phyloP scores from a whole-genome alignment of 2,113 vertebrate species.

The Microtus oregoni region DNA sequence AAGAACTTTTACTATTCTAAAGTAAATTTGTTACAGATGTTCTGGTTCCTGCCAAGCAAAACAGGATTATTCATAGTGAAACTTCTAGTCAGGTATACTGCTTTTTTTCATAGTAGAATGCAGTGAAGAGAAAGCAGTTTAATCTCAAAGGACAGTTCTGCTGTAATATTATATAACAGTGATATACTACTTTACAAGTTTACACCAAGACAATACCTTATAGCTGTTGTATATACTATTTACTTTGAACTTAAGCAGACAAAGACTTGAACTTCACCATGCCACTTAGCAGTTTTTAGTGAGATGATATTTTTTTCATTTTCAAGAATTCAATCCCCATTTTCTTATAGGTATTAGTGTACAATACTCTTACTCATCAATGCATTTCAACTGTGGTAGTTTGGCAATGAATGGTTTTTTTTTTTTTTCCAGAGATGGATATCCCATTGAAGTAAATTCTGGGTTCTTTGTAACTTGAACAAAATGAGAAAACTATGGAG shows the following conservation, averaged over 20 bases:
- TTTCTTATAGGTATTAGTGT: not conserved
- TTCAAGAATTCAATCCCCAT: not conserved
- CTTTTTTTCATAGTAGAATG: not conserved
- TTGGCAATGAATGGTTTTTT: not conserved
- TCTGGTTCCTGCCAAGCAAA: not conserved
- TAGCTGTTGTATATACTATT: not conserved
- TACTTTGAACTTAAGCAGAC: not conserved
- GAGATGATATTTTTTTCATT: not conserved
- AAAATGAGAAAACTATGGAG: not conserved
- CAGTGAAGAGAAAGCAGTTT: not conserved
- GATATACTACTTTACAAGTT: not conserved
- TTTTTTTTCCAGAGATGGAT: not conserved
- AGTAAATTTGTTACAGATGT: not conserved
- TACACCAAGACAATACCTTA: not conserved
- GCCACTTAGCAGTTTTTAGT: not conserved
- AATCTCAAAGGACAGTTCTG: not conserved
- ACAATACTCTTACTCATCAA: not conserved
- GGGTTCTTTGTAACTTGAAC: not conserved
- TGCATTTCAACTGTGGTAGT: not conserved
- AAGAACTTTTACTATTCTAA: not conserved
- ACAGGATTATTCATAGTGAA: not conserved
- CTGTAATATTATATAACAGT: not conserved
- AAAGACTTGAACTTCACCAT: not conserved
- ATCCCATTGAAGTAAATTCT: not conserved
- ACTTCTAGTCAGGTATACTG: not conserved